Base-by-base conservation (phyloP, 1,140 invertebrate species). In the Oryzaephilus surinamensis region DNA sequence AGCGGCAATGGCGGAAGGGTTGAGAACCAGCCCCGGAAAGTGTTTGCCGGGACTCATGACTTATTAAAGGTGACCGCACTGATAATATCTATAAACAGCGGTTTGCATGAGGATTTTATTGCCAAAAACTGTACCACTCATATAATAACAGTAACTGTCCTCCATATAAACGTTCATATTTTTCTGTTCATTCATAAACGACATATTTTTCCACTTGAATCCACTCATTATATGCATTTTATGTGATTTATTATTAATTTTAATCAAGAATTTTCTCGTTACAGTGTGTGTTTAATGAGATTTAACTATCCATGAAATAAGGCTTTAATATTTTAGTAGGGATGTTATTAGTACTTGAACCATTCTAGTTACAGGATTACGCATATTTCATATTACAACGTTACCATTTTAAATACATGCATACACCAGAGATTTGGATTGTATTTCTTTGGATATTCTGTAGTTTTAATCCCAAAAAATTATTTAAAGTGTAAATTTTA, bases 61-160 rank as follows among this genome's bases (percentile, higher is more conserved):
- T 41, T 41, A 34, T 41, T 41, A 41, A 41, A 41, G 38, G 38
- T 41, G 38, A 41, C 38, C 38, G 38, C 28, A 24, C 19, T 34
- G 38, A 41, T 41, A 41, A 41, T 41, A 41, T 41, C 38, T 41
- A 41, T 41, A 41, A 41, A 41, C 26, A 41, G 38, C 30, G 38
- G 38, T 31, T 41, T 41, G 38, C 31, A 34, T 34, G 21, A 14
- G 29, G 21, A n/a, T 26, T 38, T 38, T 38, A 32, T 32, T 19
- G 18, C 38, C 30, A 32, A 40, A 40, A 40, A 40, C 16, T 40
- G 6, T n/a, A n/a, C n/a, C n/a, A n/a, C n/a, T n/a, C n/a, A n/a
- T n/a, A n/a, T n/a, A n/a, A n/a, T n/a, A n/a, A n/a, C n/a, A n/a
- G n/a, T n/a, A n/a, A n/a, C n/a, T n/a, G n/a, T n/a, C n/a, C n/a